Percentiles rank a stretch among this genome's conserved stretches.
These are phyloP conservation scores for Hypselothyrea guttata DNA, from an alignment of 2,888 invertebrate species.

Conservation along the genomic window DNA sequence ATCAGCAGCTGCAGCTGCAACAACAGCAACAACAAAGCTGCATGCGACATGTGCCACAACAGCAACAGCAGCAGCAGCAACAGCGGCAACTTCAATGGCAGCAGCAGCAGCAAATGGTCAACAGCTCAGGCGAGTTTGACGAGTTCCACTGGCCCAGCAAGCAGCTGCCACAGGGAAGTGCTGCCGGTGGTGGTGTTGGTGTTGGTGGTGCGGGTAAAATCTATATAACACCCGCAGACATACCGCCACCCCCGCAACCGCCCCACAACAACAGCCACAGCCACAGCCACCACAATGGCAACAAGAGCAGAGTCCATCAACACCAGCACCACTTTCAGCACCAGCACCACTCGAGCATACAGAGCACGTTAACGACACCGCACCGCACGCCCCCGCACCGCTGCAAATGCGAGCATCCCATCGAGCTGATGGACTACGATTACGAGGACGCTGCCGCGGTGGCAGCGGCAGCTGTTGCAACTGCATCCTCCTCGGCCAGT, in stretches of 20 bases:
- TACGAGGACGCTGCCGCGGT: constrained; percentile 55
- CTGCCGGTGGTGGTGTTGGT: no score
- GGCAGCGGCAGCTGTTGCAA: constrained; percentile 24
- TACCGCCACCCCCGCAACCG: constrained; percentile 77
- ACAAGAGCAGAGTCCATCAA: constrained; percentile 48
- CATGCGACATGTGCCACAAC: constrained; percentile 43
- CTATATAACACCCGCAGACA: constrained; percentile 78
- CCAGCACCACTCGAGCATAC: constrained; percentile 25
- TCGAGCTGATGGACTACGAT: constrained; percentile 64
- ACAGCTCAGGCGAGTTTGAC: constrained; percentile 67
- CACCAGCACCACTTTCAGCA: constrained; percentile 31
- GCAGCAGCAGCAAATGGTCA: constrained; percentile 57
- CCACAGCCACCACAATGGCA: constrained; percentile 59
- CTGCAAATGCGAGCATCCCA: constrained; percentile 70
- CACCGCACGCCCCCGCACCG: constrained; percentile 66
- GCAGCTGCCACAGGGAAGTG: constrained; percentile 39
- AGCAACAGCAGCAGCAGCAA: constrained; percentile 39
- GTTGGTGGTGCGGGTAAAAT: constrained; percentile 59
- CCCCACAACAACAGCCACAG: constrained; percentile 50
- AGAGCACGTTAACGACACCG: constrained; percentile 24
- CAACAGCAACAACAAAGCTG: constrained; percentile 39
- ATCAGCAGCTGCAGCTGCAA: constrained; percentile 17
- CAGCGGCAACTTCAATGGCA: constrained; percentile 40
- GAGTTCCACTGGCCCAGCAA: constrained; percentile 72
- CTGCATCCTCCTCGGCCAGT: constrained; percentile 18